Evolutionary conservation across 2,797 vertebrate species (phyloP), one percentile per base, ranked within the genome.

Genomic region (Poeciliopsis paucimaculata): DNA sequence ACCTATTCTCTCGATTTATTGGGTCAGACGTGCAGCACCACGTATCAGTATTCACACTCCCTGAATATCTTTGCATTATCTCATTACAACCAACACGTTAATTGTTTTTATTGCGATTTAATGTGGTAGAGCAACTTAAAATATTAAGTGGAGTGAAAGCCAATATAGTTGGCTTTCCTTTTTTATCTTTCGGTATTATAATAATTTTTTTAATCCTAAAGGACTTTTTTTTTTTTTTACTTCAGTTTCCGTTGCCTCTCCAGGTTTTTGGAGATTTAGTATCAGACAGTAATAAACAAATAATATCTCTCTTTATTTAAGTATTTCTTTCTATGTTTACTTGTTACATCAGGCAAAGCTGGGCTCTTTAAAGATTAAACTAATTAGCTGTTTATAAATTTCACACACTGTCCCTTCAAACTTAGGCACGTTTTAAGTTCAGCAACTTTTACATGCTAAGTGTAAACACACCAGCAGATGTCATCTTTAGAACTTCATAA

Each of bases 1-100:
- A 47, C 57, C 64, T 41, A 20, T 31, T 81, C 49, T 55, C 41
- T 49, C 16, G 64, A 87, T 83, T 82, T 84, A 78, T 75, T 89
- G 72, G 36, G 49, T 28, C 73, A 83, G 53, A 81, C 72, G 23
- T 6, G 46, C 45, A 75, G 77, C 45, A 31, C 74, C 15, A 49
- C 72, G 49, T 41, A n/a, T 77, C 31, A 45, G 28, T 75, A 47
- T 74, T 79, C 76, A 8, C 47, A 72, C n/a, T 51, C 26, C 31
- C n/a, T 53, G 4, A 43, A 43, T 41, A 12, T 70, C 64, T 66
- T 66, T 2, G 2, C 11, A 6, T 13, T n/a, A 41, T 26, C 39
- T 26, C 39, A 23, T n/a, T 43, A n/a, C 66, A 70, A 26, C 20
- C 34, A 41, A 68, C 11, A 26, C 8, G 0, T 41, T 70, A 70